Evolutionary conservation across 1,140 invertebrate genomes (phyloP).

Genomic region (Drosophila fuyamai): DNA sequence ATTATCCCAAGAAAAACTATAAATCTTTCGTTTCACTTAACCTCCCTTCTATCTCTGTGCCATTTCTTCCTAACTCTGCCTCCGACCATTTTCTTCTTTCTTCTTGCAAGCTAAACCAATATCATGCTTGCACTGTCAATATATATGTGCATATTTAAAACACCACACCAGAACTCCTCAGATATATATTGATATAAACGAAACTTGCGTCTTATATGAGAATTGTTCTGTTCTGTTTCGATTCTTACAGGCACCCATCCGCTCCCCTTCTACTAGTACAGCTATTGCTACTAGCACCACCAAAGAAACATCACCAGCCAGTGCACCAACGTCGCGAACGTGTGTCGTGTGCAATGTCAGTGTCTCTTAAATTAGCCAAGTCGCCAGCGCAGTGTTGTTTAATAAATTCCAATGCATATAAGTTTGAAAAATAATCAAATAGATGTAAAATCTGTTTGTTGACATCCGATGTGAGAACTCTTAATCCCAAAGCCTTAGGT

Average conservation of each 20-base stretch:
- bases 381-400: slow-evolving; percentile 43
- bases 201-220: slow-evolving; percentile 69
- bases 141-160: slow-evolving; percentile 42
- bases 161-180: slow-evolving; percentile 21
- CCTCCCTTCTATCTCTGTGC: slow-evolving; percentile 15
- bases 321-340: slow-evolving; percentile 20
- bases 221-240: slow-evolving; percentile 79
- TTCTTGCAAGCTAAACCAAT: slow-evolving; percentile 42
- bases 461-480: slow-evolving; percentile 28
- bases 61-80: slow-evolving; percentile 25
- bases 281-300: slow-evolving; percentile 22
- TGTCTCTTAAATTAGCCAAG: slow-evolving; percentile 23
- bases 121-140: slow-evolving; percentile 47
- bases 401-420: slow-evolving; percentile 12
- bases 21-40: slow-evolving; percentile 13
- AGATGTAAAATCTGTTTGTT: slow-evolving; percentile 34
- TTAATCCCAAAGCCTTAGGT: slow-evolving; percentile 32
- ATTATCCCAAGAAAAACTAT: not conserved
- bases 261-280: slow-evolving; percentile 40
- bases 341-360: slow-evolving; percentile 54
- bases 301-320: slow-evolving; percentile 17
- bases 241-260: slow-evolving; percentile 69
- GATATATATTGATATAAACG: slow-evolving; percentile 46
- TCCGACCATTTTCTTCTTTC: slow-evolving; percentile 8
- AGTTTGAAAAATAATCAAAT: slow-evolving; percentile 48